Evolutionary conservation across 2,888 invertebrate genomes (phyloP), one percentile per base, ranked within the genome.

Genomic region (Xestia ashworthii): DNA sequence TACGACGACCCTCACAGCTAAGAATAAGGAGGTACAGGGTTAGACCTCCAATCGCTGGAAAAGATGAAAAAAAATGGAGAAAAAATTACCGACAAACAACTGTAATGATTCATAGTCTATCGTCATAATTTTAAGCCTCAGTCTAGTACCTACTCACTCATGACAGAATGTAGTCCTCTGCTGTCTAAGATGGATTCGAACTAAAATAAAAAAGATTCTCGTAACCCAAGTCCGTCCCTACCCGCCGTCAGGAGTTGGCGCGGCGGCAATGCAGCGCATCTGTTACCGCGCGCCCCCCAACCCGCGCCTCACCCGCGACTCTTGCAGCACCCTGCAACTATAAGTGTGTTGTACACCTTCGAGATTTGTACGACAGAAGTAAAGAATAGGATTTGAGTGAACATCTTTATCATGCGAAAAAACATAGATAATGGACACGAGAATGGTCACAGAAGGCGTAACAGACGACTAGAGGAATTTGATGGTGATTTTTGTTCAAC

Each of bases 251-350:
- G 91, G 91, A 94, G 93, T 93, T 92, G 92, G 93, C 94, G 92
- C 93, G 94, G 87, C 89, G 93, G 96, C 95, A 96, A 95, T 97
- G 97, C 96, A 95, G 92, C 95, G 94, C 97, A 97, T 97, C 97
- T 97, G 97, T 97, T 95, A 94, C 95, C 93, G 87, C 90, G 91
- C 91, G 90, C 88, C 89, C 82, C 90, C 89, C 90, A 86, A 90
- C 85, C 88, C 87, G 87, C 86, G 72, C 87, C 71, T 85, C 78
- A 60, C 78, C 80, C 81, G 74, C 74, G 76, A 76, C 79, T 74
- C 87, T 78, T 82, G 89, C 88, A 88, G 62, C 55, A 77, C 82
- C 81, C 84, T 76, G 84, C 78, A 76, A 81, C 84, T 84, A 80
- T 87, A 87, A 76, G 78, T 84, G 78, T 78, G 74, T 81, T 81